Evolutionary conservation across 2,797 vertebrate genomes (phyloP).

Genomic region (Cossypha dichroa): DNA sequence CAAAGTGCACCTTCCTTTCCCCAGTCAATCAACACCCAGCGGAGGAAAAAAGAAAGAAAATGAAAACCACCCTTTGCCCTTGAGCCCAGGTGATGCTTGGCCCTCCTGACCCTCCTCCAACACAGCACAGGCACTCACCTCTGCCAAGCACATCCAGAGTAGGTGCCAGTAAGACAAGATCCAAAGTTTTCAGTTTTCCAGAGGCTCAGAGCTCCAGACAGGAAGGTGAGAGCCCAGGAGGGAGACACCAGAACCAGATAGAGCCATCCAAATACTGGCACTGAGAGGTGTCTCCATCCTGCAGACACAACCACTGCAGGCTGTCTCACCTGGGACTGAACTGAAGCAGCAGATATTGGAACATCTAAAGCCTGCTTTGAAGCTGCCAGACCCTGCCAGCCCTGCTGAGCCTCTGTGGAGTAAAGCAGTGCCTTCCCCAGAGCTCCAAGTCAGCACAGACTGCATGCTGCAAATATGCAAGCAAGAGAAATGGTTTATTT

Average conservation of each 20-base stretch:
- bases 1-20: not conserved
- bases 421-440: not conserved
- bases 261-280: too few species aligned
- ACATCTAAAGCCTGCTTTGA: not conserved
- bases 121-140: not conserved
- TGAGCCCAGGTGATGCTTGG: not conserved
- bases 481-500: not conserved
- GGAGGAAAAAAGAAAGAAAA: not conserved
- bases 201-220: not conserved
- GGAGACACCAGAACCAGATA: not conserved
- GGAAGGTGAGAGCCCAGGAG: not conserved
- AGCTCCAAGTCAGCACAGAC: not conserved
- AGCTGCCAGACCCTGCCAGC: not conserved
- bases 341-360: not conserved
- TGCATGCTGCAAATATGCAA: fast-evolving
- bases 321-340: not conserved
- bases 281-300: not conserved
- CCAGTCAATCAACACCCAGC: not conserved
- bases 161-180: not conserved
- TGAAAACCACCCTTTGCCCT: fast-evolving
- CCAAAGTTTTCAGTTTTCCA: not conserved
- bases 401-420: not conserved
- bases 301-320: not conserved
- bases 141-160: fast-evolving
- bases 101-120: not conserved